A percentile compares a stretch with the other conserved stretches of the same genome.
Evolutionary conservation across 2,113 vertebrate genomes (phyloP).

Genomic region (Corythornis madagascariensis): DNA sequence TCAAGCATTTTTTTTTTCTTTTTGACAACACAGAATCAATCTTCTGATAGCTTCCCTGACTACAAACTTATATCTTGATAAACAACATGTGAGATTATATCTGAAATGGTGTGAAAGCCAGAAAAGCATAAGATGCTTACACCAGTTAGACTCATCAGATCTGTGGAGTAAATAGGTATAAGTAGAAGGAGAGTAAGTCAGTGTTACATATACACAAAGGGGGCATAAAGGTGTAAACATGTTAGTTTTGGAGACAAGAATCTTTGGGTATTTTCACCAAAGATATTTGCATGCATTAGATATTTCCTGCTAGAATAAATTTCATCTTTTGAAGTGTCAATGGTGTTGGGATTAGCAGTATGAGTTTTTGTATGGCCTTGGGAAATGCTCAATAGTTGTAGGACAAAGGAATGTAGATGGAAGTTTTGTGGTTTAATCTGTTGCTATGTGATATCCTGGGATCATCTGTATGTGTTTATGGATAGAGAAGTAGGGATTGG

Average conservation of each 20-base stretch:
- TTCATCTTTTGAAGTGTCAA: background rate
- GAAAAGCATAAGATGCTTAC: background rate
- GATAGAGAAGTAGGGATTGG: background rate
- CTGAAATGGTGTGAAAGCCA: background rate
- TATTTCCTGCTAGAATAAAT: background rate
- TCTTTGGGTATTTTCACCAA: background rate
- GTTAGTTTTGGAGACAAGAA: background rate
- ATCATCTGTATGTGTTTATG: background rate
- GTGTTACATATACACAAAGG: background rate
- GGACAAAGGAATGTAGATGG: background rate
- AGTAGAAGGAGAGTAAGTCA: background rate
- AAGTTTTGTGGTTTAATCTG: background rate
- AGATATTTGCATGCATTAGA: background rate
- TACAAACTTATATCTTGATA: background rate
- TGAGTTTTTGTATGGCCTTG: background rate
- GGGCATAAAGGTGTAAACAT: background rate
- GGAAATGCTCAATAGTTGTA: background rate
- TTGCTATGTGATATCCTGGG: background rate
- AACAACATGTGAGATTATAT: background rate
- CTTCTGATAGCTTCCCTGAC: background rate
- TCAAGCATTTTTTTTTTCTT: background rate
- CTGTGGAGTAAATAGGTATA: background rate
- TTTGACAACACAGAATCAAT: conserved; percentile 32
- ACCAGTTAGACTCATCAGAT: background rate
- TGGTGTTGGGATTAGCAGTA: background rate